These are phyloP conservation scores for Drosophila robusta DNA, from an alignment of 2,888 invertebrate species.

Conservation along the genomic window DNA sequence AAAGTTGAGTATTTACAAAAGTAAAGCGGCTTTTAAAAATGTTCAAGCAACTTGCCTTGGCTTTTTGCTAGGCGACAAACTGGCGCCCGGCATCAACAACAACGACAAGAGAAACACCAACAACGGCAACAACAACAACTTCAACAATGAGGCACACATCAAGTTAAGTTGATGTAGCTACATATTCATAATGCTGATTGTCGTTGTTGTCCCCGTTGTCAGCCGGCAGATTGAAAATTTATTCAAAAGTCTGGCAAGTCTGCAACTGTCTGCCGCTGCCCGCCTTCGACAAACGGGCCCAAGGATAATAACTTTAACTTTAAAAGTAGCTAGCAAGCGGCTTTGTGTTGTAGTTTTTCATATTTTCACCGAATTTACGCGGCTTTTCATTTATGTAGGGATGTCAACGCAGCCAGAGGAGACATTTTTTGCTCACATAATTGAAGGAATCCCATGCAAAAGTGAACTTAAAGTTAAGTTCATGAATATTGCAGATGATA, in stretches of 20 bases:
- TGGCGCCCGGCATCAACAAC: conserved; percentile 21
- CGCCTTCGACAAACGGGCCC: conserved; percentile 2
- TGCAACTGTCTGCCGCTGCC: conserved; percentile 41
- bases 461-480: conserved; percentile 29
- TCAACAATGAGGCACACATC: conserved; percentile 49
- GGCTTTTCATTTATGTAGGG: conserved; percentile 22
- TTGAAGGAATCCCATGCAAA: conserved; percentile 6
- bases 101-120: conserved; percentile 22
- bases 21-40: conserved; percentile 78
- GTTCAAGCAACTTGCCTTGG: conserved; percentile 64
- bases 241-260: conserved; percentile 70
- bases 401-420: conserved; percentile 4
- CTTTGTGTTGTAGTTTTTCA: conserved; percentile 58
- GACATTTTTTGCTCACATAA: conserved; percentile 7
- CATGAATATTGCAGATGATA: conserved; percentile 22
- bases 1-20: conserved; percentile 63
- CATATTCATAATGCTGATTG: conserved; percentile 75
- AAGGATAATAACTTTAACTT: conserved; percentile 70
- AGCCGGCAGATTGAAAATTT: conserved; percentile 69
- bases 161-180: conserved; percentile 67
- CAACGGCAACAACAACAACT: conserved; percentile 7
- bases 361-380: conserved; percentile 5
- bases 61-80: conserved; percentile 69
- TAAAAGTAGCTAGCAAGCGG: conserved; percentile 70
- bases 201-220: conserved; percentile 49